Percentiles rank a stretch among this genome's conserved stretches.
These are phyloP conservation scores for Machimus rusticus DNA, from an alignment of 2,888 invertebrate genomes.

Conservation along the genomic window DNA sequence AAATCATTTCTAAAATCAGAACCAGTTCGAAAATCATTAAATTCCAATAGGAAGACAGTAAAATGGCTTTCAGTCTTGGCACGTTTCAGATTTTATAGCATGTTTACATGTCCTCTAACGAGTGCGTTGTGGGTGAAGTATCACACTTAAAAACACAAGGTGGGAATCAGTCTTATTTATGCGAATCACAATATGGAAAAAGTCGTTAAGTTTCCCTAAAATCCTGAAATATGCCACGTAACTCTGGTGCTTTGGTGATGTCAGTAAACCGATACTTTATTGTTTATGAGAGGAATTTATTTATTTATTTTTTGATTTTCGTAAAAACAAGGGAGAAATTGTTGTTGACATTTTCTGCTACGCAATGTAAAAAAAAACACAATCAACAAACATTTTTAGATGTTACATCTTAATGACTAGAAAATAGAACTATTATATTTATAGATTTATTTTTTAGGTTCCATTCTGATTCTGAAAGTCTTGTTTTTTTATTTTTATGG, in stretches of 20 bases:
- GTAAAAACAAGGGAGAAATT: not conserved
- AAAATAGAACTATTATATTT: too few species aligned
- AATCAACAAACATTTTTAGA: too few species aligned
- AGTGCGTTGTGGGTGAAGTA: not conserved
- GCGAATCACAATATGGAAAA: not conserved
- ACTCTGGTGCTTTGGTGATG: not conserved
- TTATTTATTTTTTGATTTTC: not conserved
- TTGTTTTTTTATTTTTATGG: too few species aligned
- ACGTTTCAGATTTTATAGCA: slow-evolving; percentile 4
- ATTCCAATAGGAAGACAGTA: slow-evolving; percentile 15
- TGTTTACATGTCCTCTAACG: not conserved
- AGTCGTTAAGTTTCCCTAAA: not conserved
- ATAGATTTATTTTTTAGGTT: too few species aligned
- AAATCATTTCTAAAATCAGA: slow-evolving; percentile 29
- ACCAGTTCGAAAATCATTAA: slow-evolving; percentile 32
- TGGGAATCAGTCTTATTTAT: not conserved
- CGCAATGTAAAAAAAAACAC: too few species aligned
- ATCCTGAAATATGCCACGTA: not conserved
- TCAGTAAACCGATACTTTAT: not conserved
- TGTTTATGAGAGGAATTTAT: not conserved
- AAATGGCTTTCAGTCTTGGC: slow-evolving; percentile 6
- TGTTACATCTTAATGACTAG: too few species aligned
- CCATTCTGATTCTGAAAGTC: too few species aligned
- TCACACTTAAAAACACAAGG: not conserved
- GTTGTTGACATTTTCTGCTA: too few species aligned